Evolutionary conservation across 2,888 invertebrate genomes (phyloP), one percentile per base, ranked within the genome.

Genomic region (Aquatica leii): DNA sequence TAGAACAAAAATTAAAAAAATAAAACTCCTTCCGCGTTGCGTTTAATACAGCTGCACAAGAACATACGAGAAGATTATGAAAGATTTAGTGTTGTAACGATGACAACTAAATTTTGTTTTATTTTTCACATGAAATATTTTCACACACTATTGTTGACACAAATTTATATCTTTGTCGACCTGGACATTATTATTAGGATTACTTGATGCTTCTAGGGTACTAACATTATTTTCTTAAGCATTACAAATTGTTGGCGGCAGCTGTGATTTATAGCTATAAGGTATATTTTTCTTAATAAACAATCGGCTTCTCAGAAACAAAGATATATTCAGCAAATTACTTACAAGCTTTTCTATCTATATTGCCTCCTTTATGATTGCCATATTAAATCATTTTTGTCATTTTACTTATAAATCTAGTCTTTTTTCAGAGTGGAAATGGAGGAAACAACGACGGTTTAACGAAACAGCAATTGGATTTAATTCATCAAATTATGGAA

Each of bases 401-500:
- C 37, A 5, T 5, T 12, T 20, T 31, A 1, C n/a, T 50, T 9
- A n/a, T n/a, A n/a, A n/a, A n/a, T n/a, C n/a, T n/a, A n/a, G n/a
- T 31, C 14, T 14, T 24, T 18, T 58, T 50, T 50, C 50, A 84
- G 84, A 80, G 80, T 68, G 80, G 82, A 67, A 81, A 79, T 54
- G 82, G 83, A 40, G 81, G 82, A 55, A 85, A 82, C 78, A 89
- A 89, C 77, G 90, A 90, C 73, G 89, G 89, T 63, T 82, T 90
- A 70, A 90, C 90, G 58, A 87, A 89, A 73, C 90, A 91, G 75
- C 91, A 91, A 79, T 83, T 90, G 73, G 90, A 90, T 79, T 84
- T 91, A 74, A 90, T 90, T 75, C 90, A 90, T 80, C 90, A 90
- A 81, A 90, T 90, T 73, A 90, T 90, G 89, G 89, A 90, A 75